Conservation (phyloP, 2,888 invertebrate genomes). For the Timandra comae region DNA sequence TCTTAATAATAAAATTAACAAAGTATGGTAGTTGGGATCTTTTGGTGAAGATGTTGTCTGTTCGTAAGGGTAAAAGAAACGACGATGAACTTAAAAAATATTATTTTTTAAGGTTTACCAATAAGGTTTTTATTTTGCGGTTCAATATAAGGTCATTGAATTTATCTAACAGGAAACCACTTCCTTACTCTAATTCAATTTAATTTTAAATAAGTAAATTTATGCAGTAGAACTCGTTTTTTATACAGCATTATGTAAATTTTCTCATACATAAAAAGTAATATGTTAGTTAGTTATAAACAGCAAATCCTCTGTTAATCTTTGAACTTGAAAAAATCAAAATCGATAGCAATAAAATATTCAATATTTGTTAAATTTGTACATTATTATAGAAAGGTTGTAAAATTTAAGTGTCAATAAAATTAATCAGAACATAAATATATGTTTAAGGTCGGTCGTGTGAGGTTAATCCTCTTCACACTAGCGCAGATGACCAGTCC, state of each 20-base stretch:
- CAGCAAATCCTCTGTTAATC: not conserved
- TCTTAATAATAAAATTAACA: too few relatives aligned
- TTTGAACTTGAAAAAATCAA: slow-evolving; percentile 1
- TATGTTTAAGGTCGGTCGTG: slow-evolving; percentile 2
- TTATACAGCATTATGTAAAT: slow-evolving; percentile 1
- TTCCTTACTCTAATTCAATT: slow-evolving; percentile 3
- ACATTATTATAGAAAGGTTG: slow-evolving; percentile 3
- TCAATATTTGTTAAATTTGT: not conserved
- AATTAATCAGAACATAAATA: slow-evolving; percentile 11
- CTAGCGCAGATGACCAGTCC: slow-evolving; percentile 8
- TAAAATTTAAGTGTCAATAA: slow-evolving; percentile 13
- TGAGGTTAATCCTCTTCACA: slow-evolving; percentile 11
- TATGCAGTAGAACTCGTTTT: not conserved
- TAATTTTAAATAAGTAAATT: slow-evolving; percentile 1
- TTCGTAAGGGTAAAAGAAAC: too few relatives aligned
- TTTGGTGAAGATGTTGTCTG: too few relatives aligned
- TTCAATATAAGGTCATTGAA: slow-evolving; percentile 1
- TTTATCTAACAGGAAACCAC: slow-evolving; percentile 9
- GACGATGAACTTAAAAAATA: too few relatives aligned
- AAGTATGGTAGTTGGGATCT: too few relatives aligned
- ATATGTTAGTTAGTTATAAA: not conserved
- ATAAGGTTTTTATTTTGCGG: too few relatives aligned
- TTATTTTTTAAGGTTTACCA: too few relatives aligned
- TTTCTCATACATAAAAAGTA: not conserved
- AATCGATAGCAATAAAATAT: not conserved